Conservation (phyloP, 2,888 invertebrate genomes). For the Drosophila mulleri region DNA sequence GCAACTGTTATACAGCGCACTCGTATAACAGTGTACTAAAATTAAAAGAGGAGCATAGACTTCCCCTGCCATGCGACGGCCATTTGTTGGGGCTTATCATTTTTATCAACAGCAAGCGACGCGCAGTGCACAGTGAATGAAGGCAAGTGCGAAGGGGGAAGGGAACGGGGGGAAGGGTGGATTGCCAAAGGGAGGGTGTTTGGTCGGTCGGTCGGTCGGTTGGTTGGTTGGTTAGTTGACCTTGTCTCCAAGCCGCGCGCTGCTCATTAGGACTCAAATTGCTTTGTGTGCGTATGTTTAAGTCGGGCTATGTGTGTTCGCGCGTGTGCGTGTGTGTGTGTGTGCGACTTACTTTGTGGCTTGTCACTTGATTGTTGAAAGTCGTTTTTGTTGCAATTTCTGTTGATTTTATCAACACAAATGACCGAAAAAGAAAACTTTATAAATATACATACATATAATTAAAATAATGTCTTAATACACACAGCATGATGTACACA, state of each 20-base stretch:
- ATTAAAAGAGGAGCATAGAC: neutral
- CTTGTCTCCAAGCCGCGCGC: conserved; percentile 60
- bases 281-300: conserved; percentile 27
- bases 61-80: conserved; percentile 2
- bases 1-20: conserved; percentile 41
- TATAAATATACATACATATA: conserved; percentile 31
- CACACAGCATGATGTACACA: neutral
- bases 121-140: conserved; percentile 15
- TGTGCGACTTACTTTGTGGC: conserved; percentile 50
- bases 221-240: conserved; percentile 56
- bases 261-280: conserved; percentile 71
- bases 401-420: conserved; percentile 56
- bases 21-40: conserved; percentile 66
- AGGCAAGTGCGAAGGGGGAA: neutral
- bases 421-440: conserved; percentile 41
- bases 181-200: neutral
- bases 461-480: conserved; percentile 22
- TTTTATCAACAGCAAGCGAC: conserved; percentile 46
- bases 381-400: conserved; percentile 26
- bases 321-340: conserved; percentile 12
- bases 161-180: neutral
- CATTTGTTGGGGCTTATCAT: conserved; percentile 64
- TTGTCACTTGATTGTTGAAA: conserved; percentile 41
- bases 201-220: conserved; percentile 10
- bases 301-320: neutral